A percentile compares a stretch with the other conserved stretches of the same genome.
Conservation (phyloP, 2,888 invertebrate genomes). For the Rhynchonema sp. region DNA sequence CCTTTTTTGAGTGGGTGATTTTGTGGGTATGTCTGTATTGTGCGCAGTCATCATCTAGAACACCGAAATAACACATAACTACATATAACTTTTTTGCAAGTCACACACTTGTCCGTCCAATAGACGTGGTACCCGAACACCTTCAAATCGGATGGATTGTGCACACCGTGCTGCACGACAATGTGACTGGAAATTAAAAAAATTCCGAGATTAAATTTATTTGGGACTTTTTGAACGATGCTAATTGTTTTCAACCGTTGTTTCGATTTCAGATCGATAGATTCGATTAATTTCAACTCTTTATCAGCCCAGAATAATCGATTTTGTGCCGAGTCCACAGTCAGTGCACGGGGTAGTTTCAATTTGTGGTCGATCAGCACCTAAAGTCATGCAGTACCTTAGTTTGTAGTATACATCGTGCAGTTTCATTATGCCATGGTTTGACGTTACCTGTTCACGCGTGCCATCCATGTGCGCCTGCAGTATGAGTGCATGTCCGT, state of each 20-base stretch:
- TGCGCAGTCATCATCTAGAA: too few species aligned
- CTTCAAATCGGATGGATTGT: constrained; percentile 12
- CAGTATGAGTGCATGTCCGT: not conserved
- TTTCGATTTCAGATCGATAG: constrained; percentile 13
- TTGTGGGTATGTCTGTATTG: not conserved
- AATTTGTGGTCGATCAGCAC: constrained; percentile 13
- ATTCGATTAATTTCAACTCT: constrained; percentile 12
- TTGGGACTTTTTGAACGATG: too few species aligned
- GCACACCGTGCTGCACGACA: constrained; percentile 8
- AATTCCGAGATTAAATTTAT: not conserved
- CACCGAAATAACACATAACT: too few species aligned
- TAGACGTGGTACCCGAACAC: constrained; percentile 14
- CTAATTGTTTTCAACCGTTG: too few species aligned
- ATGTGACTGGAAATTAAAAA: not conserved
- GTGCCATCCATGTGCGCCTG: constrained; percentile 1
- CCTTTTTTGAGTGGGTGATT: too few species aligned
- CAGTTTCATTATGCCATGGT: too few species aligned
- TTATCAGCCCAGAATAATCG: constrained; percentile 15
- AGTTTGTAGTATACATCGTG: too few species aligned
- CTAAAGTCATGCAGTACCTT: too few species aligned
- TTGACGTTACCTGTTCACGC: not conserved
- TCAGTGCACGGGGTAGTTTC: constrained; percentile 11
- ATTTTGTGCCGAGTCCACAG: constrained; percentile 13
- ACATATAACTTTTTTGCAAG: too few species aligned
- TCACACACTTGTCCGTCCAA: constrained; percentile 10